These are phyloP conservation scores for Tyrophagus putrescentiae DNA, from an alignment of 1,140 invertebrate species.

Conservation along the genomic window DNA sequence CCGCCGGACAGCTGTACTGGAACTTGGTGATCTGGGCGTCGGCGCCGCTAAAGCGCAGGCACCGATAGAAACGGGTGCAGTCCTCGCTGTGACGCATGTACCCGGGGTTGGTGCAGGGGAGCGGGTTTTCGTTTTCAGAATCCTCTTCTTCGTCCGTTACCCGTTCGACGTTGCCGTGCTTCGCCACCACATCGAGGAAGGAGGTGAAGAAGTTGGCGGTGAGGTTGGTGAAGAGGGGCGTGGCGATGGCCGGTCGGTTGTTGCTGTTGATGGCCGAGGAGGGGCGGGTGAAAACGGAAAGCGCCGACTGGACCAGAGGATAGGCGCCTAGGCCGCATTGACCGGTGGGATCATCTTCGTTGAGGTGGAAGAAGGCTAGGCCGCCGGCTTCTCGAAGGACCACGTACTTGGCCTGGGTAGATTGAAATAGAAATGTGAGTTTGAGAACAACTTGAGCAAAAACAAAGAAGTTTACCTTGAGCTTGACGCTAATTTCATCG, in stretches of 20 bases:
- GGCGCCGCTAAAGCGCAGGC: slow-evolving; percentile 60
- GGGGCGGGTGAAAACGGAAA: slow-evolving; percentile 8
- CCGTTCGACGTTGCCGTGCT: slow-evolving; percentile 40
- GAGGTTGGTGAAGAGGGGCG: background rate
- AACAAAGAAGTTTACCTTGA: slow-evolving; percentile 20
- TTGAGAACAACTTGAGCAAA: background rate
- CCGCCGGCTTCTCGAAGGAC: slow-evolving; percentile 43
- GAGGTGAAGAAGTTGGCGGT: slow-evolving; percentile 11
- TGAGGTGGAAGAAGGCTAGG: slow-evolving; percentile 34
- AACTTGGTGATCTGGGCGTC: slow-evolving; percentile 45
- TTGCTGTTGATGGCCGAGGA: slow-evolving; percentile 7
- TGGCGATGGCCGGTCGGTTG: background rate
- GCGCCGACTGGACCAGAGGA: slow-evolving; percentile 24
- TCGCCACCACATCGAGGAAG: slow-evolving; percentile 22
- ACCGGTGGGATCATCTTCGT: slow-evolving; percentile 32
- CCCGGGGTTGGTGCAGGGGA: slow-evolving; percentile 56
- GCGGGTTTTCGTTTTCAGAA: slow-evolving; percentile 42
- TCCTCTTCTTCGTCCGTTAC: slow-evolving; percentile 35
- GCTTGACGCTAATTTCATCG: slow-evolving; percentile 25
- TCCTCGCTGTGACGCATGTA: slow-evolving; percentile 62
- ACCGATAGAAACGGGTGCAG: slow-evolving; percentile 63
- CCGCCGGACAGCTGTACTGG: slow-evolving; percentile 63
- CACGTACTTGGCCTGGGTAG: slow-evolving; percentile 41
- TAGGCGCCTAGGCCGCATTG: slow-evolving; percentile 29
- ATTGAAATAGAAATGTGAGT: background rate